A percentile compares a stretch with the other conserved stretches of the same genome.
These are phyloP conservation scores for Borostomias antarcticus DNA, from an alignment of 2,797 vertebrate genomes.

Conservation along the genomic window DNA sequence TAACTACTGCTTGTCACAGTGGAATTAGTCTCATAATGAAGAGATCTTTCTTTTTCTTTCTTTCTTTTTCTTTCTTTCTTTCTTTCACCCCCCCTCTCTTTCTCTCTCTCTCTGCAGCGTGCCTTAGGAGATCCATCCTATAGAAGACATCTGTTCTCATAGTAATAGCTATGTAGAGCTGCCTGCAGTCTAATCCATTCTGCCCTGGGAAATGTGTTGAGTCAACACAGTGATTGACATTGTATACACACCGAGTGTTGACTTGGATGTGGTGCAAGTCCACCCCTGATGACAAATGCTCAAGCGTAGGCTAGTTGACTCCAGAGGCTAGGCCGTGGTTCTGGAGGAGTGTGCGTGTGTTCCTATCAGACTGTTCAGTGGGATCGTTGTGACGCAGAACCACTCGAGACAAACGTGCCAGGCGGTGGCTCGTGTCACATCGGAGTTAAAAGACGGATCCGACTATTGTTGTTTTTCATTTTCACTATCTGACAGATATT, in stretches of 20 bases:
- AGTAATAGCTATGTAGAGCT: conserved; percentile 59
- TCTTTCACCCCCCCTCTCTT: conserved; percentile 43
- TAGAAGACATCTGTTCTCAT: conserved; percentile 52
- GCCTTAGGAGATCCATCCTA: conserved; percentile 52
- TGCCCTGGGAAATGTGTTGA: conserved; percentile 72
- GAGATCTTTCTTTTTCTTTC: conserved; percentile 10
- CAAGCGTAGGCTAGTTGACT: conserved; percentile 2
- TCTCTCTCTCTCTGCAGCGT: conserved; percentile 47
- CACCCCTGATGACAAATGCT: conserved; percentile 54
- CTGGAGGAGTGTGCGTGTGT: conserved; percentile 34
- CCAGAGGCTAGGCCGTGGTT: conserved; percentile 15
- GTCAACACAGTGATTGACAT: conserved; percentile 67
- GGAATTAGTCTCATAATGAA: conserved; percentile 37
- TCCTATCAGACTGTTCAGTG: conserved; percentile 38
- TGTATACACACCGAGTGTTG: conserved; percentile 64
- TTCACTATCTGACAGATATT: no score
- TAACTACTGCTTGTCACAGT: neutral
- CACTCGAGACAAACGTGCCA: no score
- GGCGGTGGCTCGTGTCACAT: no score
- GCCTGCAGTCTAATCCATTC: conserved; percentile 61
- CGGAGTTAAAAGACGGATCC: no score
- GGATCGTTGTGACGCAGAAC: neutral
- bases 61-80: conserved; percentile 45
- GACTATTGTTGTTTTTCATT: no score
- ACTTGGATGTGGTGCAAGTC: conserved; percentile 60